Percentiles rank a stretch among this genome's conserved stretches.
phyloP scores from a whole-genome alignment of 2,888 invertebrate genomes.

The Lysandra coridon region DNA sequence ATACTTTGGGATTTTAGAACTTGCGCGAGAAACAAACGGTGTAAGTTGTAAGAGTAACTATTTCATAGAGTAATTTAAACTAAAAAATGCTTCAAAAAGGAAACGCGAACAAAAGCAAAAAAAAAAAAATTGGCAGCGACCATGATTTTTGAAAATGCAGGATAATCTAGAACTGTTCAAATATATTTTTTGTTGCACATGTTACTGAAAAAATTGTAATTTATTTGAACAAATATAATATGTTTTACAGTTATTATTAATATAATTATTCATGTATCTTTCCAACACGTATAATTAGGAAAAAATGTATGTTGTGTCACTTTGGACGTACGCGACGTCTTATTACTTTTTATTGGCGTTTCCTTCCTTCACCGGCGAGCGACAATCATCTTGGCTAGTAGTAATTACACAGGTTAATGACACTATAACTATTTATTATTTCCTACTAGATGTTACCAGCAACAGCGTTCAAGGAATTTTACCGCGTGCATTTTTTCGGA shows the following conservation, averaged over 20 bases:
- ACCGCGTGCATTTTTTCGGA: too few species aligned
- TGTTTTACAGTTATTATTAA: too few species aligned
- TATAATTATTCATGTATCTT: too few species aligned
- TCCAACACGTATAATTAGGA: too few species aligned
- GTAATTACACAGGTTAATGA: not conserved
- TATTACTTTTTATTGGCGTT: conserved; percentile 2
- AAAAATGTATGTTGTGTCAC: not conserved
- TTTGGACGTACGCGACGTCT: not conserved
- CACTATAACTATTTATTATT: not conserved
- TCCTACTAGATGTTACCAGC: not conserved
- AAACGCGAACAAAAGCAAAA: not conserved
- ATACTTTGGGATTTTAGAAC: too few species aligned
- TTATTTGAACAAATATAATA: too few species aligned
- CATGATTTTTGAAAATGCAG: not conserved
- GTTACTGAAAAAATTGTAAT: too few species aligned
- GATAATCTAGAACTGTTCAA: not conserved
- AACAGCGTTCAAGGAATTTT: too few species aligned
- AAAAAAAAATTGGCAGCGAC: not conserved
- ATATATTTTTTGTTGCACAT: too few species aligned
- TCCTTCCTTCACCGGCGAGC: not conserved
- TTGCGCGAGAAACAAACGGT: too few species aligned
- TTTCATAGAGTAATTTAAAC: not conserved
- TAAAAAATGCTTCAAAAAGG: not conserved
- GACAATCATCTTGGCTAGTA: not conserved
- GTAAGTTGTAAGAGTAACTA: too few species aligned